phyloP scores from a whole-genome alignment of 2,113 vertebrate genomes.

The Otocyon megalotis region DNA sequence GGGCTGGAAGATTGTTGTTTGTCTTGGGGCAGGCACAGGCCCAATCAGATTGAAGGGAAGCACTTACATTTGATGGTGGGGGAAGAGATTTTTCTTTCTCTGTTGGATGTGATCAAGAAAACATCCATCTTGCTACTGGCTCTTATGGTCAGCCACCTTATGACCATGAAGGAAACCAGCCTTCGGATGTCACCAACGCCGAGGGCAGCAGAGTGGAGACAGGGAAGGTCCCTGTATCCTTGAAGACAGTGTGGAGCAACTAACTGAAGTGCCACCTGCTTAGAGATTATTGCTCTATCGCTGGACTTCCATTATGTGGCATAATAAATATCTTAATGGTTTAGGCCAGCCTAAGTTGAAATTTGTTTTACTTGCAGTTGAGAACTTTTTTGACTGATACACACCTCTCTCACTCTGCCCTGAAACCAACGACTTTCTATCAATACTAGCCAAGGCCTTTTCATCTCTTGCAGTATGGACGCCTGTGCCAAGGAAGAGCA shows the following conservation, averaged over 20 bases:
- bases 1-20: not conserved
- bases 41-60: not conserved
- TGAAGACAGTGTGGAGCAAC: not conserved
- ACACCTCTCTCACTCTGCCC: not conserved
- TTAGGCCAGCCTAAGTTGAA: not conserved
- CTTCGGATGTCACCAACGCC: not conserved
- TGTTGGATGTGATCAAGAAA: not conserved
- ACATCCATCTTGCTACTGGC: not conserved
- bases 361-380: constrained; percentile 3
- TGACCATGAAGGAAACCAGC: not conserved
- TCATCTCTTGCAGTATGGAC: not conserved
- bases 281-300: not conserved
- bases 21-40: not conserved
- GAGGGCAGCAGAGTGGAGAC: not conserved
- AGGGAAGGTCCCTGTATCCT: not conserved
- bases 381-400: not conserved
- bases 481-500: not conserved
- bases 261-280: not conserved
- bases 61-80: not conserved
- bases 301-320: not conserved
- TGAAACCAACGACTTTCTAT: not conserved
- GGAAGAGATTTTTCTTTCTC: not conserved
- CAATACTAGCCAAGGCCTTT: not conserved
- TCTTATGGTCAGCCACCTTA: not conserved
- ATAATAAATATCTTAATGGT: not conserved